Conservation (phyloP, 2,113 vertebrate genomes). For the Ardeotis arabs region DNA sequence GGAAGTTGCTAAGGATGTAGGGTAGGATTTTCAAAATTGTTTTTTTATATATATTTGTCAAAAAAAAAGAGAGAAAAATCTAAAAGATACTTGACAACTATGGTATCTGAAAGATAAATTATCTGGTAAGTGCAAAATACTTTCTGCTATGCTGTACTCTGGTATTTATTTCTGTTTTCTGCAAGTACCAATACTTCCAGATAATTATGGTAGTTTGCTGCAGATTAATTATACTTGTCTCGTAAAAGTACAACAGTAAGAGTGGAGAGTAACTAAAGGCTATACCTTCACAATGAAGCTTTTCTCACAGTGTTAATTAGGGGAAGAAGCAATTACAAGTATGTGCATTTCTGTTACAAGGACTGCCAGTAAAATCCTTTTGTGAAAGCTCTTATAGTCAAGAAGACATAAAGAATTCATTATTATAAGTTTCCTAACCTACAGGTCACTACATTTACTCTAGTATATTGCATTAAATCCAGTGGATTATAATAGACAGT, state of each 20-base stretch:
- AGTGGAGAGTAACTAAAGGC: neutral
- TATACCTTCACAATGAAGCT: neutral
- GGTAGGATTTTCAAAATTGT: neutral
- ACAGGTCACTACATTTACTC: neutral
- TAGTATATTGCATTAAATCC: neutral
- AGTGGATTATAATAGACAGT: neutral
- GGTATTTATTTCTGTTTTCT: neutral
- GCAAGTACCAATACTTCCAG: neutral
- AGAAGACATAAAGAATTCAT: neutral
- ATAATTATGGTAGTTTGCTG: neutral
- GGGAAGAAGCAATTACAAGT: neutral
- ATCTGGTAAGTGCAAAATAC: neutral
- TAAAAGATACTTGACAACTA: neutral
- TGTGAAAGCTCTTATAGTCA: neutral
- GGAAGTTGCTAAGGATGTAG: neutral
- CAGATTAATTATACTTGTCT: neutral
- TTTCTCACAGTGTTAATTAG: constrained; percentile 7
- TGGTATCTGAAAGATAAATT: neutral
- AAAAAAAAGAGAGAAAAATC: neutral
- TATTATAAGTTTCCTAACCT: neutral
- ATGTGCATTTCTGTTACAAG: neutral
- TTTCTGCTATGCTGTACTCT: neutral
- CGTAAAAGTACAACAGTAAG: neutral
- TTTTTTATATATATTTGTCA: neutral
- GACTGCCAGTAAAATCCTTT: neutral